These are phyloP conservation scores for Tetranychus piercei DNA, from an alignment of 2,888 invertebrate species.

Conservation along the genomic window DNA sequence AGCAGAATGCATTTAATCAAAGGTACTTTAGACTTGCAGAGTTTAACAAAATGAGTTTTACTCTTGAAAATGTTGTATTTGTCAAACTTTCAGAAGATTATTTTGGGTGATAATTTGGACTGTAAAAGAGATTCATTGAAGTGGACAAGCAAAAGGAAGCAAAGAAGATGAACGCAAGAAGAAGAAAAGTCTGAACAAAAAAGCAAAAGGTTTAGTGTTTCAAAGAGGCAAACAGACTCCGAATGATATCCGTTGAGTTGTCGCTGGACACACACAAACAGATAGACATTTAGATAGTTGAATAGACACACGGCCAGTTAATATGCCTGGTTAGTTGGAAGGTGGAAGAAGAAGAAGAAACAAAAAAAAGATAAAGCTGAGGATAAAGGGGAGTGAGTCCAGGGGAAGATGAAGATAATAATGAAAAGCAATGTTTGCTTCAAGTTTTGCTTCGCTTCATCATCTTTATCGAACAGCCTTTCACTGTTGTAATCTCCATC, in stretches of 20 bases:
- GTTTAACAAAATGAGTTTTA: not conserved
- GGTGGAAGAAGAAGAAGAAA: not conserved
- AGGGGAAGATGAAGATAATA: not conserved
- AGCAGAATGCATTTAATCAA: not conserved
- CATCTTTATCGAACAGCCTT: not conserved
- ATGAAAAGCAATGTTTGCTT: not conserved
- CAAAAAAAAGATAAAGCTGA: not conserved
- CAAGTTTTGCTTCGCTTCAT: not conserved
- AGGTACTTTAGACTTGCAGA: not conserved
- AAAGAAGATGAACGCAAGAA: too few species aligned
- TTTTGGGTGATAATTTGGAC: too few species aligned
- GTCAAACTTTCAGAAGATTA: too few species aligned
- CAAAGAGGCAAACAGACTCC: not conserved
- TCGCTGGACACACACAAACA: not conserved
- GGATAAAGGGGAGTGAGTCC: not conserved
- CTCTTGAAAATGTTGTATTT: too few species aligned
- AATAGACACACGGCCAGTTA: not conserved
- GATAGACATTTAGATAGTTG: not conserved
- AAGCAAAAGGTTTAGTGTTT: not conserved
- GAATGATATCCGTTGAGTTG: not conserved
- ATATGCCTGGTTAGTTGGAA: not conserved
- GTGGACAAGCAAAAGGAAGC: not conserved
- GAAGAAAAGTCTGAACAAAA: too few species aligned
- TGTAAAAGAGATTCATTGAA: not conserved
- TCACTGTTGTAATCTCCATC: not conserved